Conservation (phyloP, 1,140 invertebrate genomes). For the Drosophila cardini region DNA sequence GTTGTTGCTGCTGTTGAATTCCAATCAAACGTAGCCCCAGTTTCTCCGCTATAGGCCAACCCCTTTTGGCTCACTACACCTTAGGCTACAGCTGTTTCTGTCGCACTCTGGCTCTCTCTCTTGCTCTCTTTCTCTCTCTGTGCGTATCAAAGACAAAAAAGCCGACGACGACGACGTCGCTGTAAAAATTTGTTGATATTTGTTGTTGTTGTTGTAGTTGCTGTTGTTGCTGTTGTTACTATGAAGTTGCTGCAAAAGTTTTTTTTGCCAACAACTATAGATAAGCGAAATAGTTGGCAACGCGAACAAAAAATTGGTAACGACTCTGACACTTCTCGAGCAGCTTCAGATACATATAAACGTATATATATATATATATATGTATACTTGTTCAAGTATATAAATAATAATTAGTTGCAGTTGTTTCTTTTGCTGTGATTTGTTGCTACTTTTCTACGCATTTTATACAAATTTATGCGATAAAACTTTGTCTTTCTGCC, state of each 20-base stretch:
- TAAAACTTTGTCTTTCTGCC: conserved; percentile 34
- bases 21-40: conserved; percentile 45
- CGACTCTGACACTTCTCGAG: neutral
- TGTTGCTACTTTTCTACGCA: conserved; percentile 23
- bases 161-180: conserved; percentile 38
- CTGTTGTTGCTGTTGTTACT: conserved; percentile 26
- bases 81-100: conserved; percentile 20
- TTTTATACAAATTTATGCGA: conserved; percentile 49
- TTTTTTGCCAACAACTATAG: conserved; percentile 45
- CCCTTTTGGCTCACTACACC: no score
- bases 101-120: neutral
- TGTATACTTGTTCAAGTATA: conserved; percentile 20
- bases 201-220: conserved; percentile 32
- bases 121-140: neutral
- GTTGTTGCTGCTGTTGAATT: conserved; percentile 33
- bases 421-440: conserved; percentile 24
- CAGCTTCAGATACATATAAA: conserved; percentile 17
- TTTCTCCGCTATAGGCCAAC: neutral
- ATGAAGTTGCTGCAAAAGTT: conserved; percentile 39
- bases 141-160: conserved; percentile 45
- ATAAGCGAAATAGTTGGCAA: conserved; percentile 54
- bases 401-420: conserved; percentile 56
- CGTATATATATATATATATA: conserved; percentile 1
- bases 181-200: conserved; percentile 55
- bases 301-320: conserved; percentile 15